phyloP scores from a whole-genome alignment of 2,888 invertebrate genomes.

The Nebria salina region DNA sequence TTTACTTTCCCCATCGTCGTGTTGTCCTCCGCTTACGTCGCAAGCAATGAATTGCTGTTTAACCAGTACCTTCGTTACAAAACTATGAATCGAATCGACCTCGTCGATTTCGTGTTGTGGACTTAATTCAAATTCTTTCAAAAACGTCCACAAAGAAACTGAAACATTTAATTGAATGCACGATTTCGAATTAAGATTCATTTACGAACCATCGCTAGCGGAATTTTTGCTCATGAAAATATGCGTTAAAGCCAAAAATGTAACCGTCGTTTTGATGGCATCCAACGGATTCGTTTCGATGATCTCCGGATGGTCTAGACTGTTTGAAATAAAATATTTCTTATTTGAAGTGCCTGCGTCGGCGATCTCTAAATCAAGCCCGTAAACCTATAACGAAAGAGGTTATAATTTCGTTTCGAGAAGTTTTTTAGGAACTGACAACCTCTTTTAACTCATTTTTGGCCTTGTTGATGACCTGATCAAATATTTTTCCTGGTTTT shows the following conservation, averaged over 20 bases:
- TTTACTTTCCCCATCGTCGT: slow-evolving; percentile 5
- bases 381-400: slow-evolving; percentile 19
- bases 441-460: slow-evolving; percentile 17
- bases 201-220: slow-evolving; percentile 21
- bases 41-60: slow-evolving; percentile 25
- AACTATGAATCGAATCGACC: not conserved
- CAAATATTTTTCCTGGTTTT: slow-evolving; percentile 5
- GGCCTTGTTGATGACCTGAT: not conserved
- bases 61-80: slow-evolving; percentile 28
- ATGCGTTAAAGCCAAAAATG: slow-evolving; percentile 29
- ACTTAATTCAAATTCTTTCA: slow-evolving; percentile 15
- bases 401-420: not conserved
- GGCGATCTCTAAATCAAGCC: slow-evolving; percentile 10
- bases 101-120: slow-evolving; percentile 1
- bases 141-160: slow-evolving; percentile 32
- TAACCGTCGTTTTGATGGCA: slow-evolving; percentile 17
- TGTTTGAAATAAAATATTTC: slow-evolving; percentile 23
- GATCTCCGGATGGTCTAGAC: slow-evolving; percentile 7
- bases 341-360: slow-evolving; percentile 19
- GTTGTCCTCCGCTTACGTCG: not conserved
- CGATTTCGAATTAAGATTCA: not conserved
- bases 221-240: slow-evolving; percentile 33
- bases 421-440: not conserved
- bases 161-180: slow-evolving; percentile 2
- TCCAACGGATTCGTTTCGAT: not conserved